Conservation (phyloP, 2,888 invertebrate species). For the Mylabris sibirica region DNA sequence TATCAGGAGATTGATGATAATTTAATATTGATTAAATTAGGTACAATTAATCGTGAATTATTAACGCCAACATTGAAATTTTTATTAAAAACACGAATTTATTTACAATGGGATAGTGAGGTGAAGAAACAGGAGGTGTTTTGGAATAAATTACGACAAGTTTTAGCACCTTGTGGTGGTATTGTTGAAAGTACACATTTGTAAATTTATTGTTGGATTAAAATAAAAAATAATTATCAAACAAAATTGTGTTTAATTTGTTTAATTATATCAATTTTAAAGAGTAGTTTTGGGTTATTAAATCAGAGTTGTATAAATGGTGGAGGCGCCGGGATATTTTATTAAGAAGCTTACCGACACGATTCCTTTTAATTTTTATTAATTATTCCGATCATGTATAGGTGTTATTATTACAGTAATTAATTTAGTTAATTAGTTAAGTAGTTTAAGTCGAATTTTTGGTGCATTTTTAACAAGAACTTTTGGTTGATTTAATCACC, state of each 20-base stretch:
- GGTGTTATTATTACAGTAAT: constrained; percentile 12
- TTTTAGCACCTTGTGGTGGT: constrained; percentile 40
- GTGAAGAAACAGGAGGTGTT: constrained; percentile 55
- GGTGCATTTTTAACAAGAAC: too few relatives aligned
- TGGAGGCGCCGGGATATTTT: neutral
- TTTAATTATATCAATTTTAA: too few relatives aligned
- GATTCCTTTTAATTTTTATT: too few relatives aligned
- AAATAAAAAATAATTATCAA: constrained; percentile 3
- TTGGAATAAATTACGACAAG: constrained; percentile 56
- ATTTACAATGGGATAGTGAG: constrained; percentile 68
- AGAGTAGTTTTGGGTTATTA: too few relatives aligned
- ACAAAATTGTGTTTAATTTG: too few relatives aligned
- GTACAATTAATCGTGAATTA: constrained; percentile 65
- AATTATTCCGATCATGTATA: too few relatives aligned
- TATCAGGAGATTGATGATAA: constrained; percentile 66
- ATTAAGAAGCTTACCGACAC: too few relatives aligned
- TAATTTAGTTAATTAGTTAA: constrained; percentile 27
- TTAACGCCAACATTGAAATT: constrained; percentile 69
- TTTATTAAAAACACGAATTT: constrained; percentile 70
- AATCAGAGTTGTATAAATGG: neutral
- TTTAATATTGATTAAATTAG: constrained; percentile 70
- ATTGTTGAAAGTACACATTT: constrained; percentile 27
- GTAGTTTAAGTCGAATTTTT: too few relatives aligned
- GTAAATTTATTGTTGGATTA: constrained; percentile 8
- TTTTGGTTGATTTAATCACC: too few relatives aligned